Evolutionary conservation across 2,888 invertebrate species (phyloP), one percentile per base, ranked within the genome.

Genomic region (Cordylochernes scorpioides): DNA sequence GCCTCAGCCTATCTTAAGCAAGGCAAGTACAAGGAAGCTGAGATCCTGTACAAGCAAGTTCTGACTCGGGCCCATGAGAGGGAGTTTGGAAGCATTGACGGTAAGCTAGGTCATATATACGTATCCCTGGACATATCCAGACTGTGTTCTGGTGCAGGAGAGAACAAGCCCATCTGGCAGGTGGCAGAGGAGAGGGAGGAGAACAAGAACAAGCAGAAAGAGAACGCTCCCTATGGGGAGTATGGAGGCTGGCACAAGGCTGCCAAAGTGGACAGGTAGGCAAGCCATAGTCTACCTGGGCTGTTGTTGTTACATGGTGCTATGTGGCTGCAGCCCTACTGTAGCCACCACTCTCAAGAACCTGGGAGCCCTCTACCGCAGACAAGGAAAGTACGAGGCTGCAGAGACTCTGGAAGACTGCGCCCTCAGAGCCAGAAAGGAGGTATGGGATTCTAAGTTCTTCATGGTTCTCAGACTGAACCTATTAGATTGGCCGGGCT

Each of bases 241-340:
- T 78, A 78, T 47, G 80, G 82, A n/a, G 84, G 82, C 13, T 91
- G 88, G 88, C 86, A 91, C 52, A 91, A 88, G 57, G 86, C 88
- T 30, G 84, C 88, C 28, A 91, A 88, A 63, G 86, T 88, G 39
- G 91, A 91, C 43, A 57, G 55, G 51, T 51, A 42, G 21, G 10
- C 18, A 9, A 16, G 13, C 10, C 12, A 12, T 5, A 16, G 28
- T 7, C 17, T n/a, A 21, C 19, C 8, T 8, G 8, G 8, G 8
- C 19, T 9, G 19, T 19, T 25, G 7, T n/a, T 7, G n/a, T n/a
- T 25, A 14, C 13, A 7, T 15, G n/a, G 16, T 7, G 10, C n/a
- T 24, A 12, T 14, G 15, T 32, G 17, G 22, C 39, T 39, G 29
- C 53, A 82, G 82, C 2, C 86, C 88, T 0, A 86, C 88, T 1